Conservation (phyloP, 2,113 vertebrate species). For the Cheilinus undulatus region DNA sequence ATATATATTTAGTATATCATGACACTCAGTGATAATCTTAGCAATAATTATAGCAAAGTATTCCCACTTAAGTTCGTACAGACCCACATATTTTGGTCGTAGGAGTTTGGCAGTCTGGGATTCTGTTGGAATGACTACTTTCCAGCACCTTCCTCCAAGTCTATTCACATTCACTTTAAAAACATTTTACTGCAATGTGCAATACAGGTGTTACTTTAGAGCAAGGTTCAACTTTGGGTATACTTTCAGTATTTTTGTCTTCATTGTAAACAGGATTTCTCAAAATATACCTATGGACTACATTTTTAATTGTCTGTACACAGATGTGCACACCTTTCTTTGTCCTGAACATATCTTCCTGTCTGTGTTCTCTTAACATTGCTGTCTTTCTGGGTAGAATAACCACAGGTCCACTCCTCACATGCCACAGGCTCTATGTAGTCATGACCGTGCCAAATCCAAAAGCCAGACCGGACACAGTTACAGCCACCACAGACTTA, state of each 20-base stretch:
- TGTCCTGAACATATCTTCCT: background rate
- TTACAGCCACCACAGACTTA: constrained; percentile 43
- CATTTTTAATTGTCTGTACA: too few species aligned
- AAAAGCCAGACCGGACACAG: constrained; percentile 33
- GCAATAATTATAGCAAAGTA: too few species aligned
- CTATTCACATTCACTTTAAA: too few species aligned
- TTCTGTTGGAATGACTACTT: background rate
- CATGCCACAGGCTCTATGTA: background rate
- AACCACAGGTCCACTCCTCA: constrained; percentile 24
- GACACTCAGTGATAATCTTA: too few species aligned
- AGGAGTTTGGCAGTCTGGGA: background rate
- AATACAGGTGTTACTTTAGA: background rate
- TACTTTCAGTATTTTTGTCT: background rate
- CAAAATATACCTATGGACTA: too few species aligned
- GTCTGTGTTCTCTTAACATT: background rate
- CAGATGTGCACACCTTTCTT: background rate
- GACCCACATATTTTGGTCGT: too few species aligned
- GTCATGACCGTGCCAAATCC: constrained; percentile 14
- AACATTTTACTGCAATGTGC: background rate
- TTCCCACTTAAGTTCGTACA: too few species aligned
- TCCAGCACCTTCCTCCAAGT: background rate
- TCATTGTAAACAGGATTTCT: too few species aligned
- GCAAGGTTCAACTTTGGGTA: background rate
- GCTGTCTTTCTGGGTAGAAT: background rate
- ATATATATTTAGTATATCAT: too few species aligned